Base-by-base conservation (phyloP, 2,797 vertebrate species). In the Oryzias sinensis region DNA sequence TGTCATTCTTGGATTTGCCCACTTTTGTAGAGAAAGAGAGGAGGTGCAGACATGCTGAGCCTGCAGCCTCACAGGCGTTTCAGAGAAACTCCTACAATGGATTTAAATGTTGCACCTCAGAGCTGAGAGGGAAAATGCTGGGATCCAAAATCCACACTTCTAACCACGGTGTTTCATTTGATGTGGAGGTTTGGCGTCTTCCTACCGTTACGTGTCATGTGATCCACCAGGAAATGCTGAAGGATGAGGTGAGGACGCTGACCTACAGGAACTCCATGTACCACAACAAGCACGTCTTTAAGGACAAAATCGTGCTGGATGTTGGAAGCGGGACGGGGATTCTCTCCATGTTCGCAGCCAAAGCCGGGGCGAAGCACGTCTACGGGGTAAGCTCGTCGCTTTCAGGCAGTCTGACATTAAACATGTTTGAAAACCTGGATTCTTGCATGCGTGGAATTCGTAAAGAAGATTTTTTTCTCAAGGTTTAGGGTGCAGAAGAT, bases 191-290 rank as follows among this genome's bases (percentile, higher is more conserved):
- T 24, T 14, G 0, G 0, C 43, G 42, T 59, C 62, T 18, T 55
- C 16, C 43, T 77, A 9, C 74, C 64, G 6, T 54, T 18, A 14
- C 69, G 49, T 54, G 14, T 61, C 47, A 3, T 61, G 1, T 55
- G 33, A 92, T 91, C 91, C 90, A 74, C 69, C 87, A 98, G 97
- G 97, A 99, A 85, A 99, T 99, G 97, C 88, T 99, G 79, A 99
- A 99, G 85, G 97, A 99, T 16, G 97, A 99, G 73, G 95, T 99
- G 57, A 92, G 97, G 74, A 99, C 96, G 0, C 91, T 98, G 68
- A 99, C 97, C 16, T 99, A 99, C 88, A 93, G 97, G 76, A 99
- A 98, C 82, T 93, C 97, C 85, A 98, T 99, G 95, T 98, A 98
- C 87, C 97, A 99, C 90, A 99, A 99, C 89, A 98, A 98, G 72